These are phyloP conservation scores for Acanthosepion pharaonis DNA, from an alignment of 2,888 invertebrate species.

Conservation along the genomic window DNA sequence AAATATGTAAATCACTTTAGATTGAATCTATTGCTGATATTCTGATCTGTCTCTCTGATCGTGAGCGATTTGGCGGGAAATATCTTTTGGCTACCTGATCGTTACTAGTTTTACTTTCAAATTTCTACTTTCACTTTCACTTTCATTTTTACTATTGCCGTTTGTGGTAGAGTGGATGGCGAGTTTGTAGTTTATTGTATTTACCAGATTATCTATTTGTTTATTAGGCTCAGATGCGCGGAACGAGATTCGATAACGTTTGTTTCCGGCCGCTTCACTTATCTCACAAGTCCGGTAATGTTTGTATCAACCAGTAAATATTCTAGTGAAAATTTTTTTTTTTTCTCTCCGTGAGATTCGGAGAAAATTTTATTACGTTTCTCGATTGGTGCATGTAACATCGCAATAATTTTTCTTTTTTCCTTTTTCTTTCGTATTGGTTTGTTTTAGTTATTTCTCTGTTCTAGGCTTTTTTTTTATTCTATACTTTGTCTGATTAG, in stretches of 20 bases:
- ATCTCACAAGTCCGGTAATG: neutral
- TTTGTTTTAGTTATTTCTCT: too few species aligned
- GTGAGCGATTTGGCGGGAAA: neutral
- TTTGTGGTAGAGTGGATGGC: neutral
- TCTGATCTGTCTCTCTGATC: neutral
- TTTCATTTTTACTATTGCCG: neutral
- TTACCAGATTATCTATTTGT: neutral
- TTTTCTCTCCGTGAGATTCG: neutral
- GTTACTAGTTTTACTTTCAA: neutral
- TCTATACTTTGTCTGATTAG: too few species aligned
- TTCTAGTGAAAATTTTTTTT: neutral
- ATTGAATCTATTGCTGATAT: neutral
- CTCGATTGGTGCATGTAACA: neutral
- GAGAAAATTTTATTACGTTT: neutral
- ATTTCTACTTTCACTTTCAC: neutral
- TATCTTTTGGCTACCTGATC: neutral
- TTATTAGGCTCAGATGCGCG: neutral
- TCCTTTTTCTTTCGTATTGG: too few species aligned
- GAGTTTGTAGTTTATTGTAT: neutral
- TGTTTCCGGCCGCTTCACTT: neutral
- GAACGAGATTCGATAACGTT: constrained; percentile 33
- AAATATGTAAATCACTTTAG: neutral
- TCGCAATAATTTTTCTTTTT: neutral
- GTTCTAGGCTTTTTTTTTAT: too few species aligned
- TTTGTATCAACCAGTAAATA: neutral